phyloP scores from a whole-genome alignment of 1,140 invertebrate species.

The Frieseomelitta varia region DNA sequence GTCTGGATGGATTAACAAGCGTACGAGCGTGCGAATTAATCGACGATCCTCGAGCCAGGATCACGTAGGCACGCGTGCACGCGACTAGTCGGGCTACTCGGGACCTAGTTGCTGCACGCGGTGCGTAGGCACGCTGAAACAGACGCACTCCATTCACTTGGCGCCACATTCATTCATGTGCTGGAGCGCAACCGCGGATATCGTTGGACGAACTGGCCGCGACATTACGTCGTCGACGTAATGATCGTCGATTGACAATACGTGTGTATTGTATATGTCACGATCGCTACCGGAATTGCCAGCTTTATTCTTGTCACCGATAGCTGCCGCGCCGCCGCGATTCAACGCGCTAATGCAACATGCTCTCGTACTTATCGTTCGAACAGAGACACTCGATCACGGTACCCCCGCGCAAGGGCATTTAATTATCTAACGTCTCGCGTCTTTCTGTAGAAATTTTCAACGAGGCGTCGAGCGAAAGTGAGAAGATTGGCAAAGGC shows the following conservation, averaged over 20 bases:
- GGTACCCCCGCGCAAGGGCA: too few species aligned
- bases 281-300: slow-evolving; percentile 40
- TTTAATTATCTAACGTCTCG: not conserved
- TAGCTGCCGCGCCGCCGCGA: not conserved
- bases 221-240: slow-evolving; percentile 35
- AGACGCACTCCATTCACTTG: slow-evolving; percentile 82
- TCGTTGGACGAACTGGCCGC: slow-evolving; percentile 33
- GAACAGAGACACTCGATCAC: not conserved
- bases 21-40: slow-evolving; percentile 70
- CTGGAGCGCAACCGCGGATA: slow-evolving; percentile 46
- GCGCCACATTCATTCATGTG: slow-evolving; percentile 82
- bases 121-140: slow-evolving; percentile 75
- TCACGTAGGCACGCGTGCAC: slow-evolving; percentile 24
- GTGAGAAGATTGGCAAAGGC: not conserved
- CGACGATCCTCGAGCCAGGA: too few species aligned
- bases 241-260: slow-evolving; percentile 35
- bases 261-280: not conserved
- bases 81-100: slow-evolving; percentile 11
- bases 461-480: not conserved
- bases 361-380: not conserved
- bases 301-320: slow-evolving; percentile 16
- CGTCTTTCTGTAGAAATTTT: not conserved
- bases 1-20: slow-evolving; percentile 37
- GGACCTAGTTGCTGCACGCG: slow-evolving; percentile 41
- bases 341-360: not conserved